phyloP scores from a whole-genome alignment of 2,113 vertebrate genomes.

The Alouatta palliata region DNA sequence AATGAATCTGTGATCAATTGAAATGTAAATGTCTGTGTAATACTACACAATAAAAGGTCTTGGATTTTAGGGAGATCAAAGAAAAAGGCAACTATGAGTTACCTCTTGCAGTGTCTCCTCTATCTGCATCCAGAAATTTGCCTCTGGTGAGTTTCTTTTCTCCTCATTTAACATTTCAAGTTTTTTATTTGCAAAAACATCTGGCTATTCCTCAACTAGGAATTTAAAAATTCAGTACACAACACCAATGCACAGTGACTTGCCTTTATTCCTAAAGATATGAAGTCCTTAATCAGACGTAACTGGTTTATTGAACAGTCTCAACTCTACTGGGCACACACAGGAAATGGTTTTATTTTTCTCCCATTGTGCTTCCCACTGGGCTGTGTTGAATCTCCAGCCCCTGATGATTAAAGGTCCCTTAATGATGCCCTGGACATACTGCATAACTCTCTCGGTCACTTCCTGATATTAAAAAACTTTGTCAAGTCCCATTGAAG shows the following conservation, averaged over 20 bases:
- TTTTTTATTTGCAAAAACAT: constrained; percentile 42
- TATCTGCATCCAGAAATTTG: neutral
- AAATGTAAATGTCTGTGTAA: neutral
- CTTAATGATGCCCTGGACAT: constrained; percentile 35
- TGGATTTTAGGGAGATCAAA: neutral
- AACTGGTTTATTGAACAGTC: constrained; percentile 17
- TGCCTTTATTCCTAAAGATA: constrained; percentile 17
- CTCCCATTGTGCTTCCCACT: neutral
- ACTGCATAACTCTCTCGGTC: neutral
- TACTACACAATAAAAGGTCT: neutral
- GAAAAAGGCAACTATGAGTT: neutral
- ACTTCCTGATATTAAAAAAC: constrained; percentile 64
- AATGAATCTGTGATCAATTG: neutral
- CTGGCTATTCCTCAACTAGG: neutral
- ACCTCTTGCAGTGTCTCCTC: neutral
- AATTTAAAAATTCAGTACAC: neutral
- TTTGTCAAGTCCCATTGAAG: constrained; percentile 28
- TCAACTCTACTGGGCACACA: neutral
- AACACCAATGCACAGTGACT: neutral
- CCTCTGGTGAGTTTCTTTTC: neutral
- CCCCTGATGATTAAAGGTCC: constrained; percentile 53
- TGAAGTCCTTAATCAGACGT: constrained; percentile 40
- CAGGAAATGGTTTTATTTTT: constrained; percentile 46
- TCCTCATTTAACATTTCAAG: constrained; percentile 2
- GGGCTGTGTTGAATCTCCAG: neutral